Percentiles rank a stretch among this genome's conserved stretches.
Evolutionary conservation across 2,888 invertebrate genomes (phyloP).

Genomic region (Thecophora atra): DNA sequence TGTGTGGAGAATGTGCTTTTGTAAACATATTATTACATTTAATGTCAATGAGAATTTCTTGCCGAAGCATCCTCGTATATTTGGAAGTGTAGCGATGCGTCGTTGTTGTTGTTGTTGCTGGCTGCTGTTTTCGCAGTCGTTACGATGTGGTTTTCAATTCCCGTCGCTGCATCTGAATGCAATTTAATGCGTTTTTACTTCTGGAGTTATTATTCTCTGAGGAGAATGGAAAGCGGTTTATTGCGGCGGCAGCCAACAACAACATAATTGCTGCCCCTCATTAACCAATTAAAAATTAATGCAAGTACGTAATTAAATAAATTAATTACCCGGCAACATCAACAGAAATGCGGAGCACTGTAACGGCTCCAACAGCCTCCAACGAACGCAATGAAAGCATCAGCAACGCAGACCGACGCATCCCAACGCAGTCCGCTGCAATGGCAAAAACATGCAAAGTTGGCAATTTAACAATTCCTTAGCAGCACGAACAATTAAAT

Average conservation of each 20-base stretch:
- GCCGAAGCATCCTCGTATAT: neutral
- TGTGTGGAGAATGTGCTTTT: neutral
- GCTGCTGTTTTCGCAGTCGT: neutral
- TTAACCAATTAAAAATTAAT: conserved; percentile 48
- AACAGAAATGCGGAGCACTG: conserved; percentile 19
- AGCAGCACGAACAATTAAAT: neutral
- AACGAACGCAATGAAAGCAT: conserved; percentile 16
- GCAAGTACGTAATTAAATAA: conserved; percentile 46
- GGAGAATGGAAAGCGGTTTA: conserved; percentile 32
- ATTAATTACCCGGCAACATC: conserved; percentile 44
- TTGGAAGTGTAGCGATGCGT: neutral
- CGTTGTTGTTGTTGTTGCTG: neutral
- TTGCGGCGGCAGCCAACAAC: conserved; percentile 32
- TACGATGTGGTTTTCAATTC: conserved; percentile 14
- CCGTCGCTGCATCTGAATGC: conserved; percentile 8
- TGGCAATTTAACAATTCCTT: conserved; percentile 1
- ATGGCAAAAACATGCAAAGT: conserved; percentile 25
- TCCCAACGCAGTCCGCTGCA: neutral
- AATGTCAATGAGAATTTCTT: neutral
- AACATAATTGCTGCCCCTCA: conserved; percentile 45
- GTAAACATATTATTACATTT: no score
- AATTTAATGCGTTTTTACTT: conserved; percentile 19
- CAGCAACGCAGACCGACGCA: conserved; percentile 5
- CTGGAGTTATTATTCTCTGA: conserved; percentile 2
- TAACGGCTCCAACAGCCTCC: no score